Evolutionary conservation across 2,888 invertebrate species (phyloP), one percentile per base, ranked within the genome.

Genomic region (Punctoribates punctum): DNA sequence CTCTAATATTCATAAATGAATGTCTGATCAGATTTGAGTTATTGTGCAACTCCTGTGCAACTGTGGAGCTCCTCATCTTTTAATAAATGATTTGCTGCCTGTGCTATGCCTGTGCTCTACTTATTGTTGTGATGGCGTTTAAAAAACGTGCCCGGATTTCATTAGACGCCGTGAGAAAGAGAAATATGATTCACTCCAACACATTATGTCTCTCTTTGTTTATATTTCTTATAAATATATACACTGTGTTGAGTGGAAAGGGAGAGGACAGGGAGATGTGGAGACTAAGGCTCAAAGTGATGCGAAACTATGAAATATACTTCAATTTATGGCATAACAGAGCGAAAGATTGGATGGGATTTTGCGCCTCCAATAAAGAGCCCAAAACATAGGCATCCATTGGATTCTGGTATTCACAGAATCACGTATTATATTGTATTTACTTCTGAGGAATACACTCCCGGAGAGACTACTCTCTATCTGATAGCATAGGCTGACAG

Each of bases 361-460:
- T 54, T 54, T 54, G 20, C n/a, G 54, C n/a, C 54, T 20, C 54
- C 54, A 54, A 54, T 54, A 54, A 48, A 48, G 46, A 48, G 46
- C 15, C 46, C 3, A 48, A 48, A 48, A 48, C 46, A 48, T 17
- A 48, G 46, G 13, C 11, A 48, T 48, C 4, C 46, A 17, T 48
- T 15, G 15, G 46, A n/a, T n/a, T 8, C 34, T 5, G 4, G 54
- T 54, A 54, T 54, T 54, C 20, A 54, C 20, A 54, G 54, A 54
- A 54, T 54, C 54, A 54, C 54, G 54, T 54, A 54, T 54, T 54
- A 54, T 54, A 54, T 54, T 54, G 20, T 54, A 54, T 54, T 54
- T 54, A 54, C 54, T 54, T n/a, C 54, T 4, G 20, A 20, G n/a
- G 6, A 15, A 48, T 5, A 20, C 54, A n/a, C 54, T 8, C 54